phyloP scores from a whole-genome alignment of 2,113 vertebrate genomes.

The Dunckerocampus dactyliophorus region DNA sequence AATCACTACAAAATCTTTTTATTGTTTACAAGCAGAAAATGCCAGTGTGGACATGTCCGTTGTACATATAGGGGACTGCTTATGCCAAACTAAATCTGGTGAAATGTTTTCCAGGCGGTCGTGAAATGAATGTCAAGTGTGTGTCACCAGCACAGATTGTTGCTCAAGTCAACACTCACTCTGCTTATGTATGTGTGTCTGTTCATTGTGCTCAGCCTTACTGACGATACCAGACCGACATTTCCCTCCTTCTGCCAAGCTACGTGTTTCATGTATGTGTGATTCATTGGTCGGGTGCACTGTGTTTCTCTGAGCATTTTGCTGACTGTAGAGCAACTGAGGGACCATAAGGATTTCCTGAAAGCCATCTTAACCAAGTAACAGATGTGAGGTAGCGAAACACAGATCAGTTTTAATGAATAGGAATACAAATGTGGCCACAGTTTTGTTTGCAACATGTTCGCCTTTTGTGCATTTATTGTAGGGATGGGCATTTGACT shows the following conservation, averaged over 20 bases:
- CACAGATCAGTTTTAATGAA: too few relatives aligned
- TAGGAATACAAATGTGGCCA: too few relatives aligned
- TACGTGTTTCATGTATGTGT: slow-evolving; percentile 17
- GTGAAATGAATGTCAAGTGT: slow-evolving; percentile 50
- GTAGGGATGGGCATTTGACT: neutral
- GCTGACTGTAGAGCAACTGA: slow-evolving; percentile 25
- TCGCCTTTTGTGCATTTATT: neutral
- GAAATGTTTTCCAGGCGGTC: slow-evolving; percentile 27
- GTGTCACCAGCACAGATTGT: slow-evolving; percentile 23
- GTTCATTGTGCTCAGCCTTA: slow-evolving; percentile 27
- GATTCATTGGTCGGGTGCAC: slow-evolving; percentile 18
- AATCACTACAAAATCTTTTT: slow-evolving; percentile 62
- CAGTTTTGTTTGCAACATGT: too few relatives aligned
- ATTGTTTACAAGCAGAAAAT: slow-evolving; percentile 73
- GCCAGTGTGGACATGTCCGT: slow-evolving; percentile 60
- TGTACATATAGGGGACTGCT: slow-evolving; percentile 61
- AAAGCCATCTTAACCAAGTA: slow-evolving; percentile 32
- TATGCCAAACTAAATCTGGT: slow-evolving; percentile 47
- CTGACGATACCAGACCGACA: slow-evolving; percentile 13
- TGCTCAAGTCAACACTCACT: slow-evolving; percentile 22
- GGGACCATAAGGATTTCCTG: slow-evolving; percentile 41
- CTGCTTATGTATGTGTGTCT: slow-evolving; percentile 31
- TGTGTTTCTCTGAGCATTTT: slow-evolving; percentile 22
- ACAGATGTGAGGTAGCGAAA: too few relatives aligned
- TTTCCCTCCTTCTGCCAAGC: slow-evolving; percentile 15